A percentile compares a stretch with the other conserved stretches of the same genome.
phyloP scores from a whole-genome alignment of 2,888 invertebrate species.

The Troides oblongomaculatus region DNA sequence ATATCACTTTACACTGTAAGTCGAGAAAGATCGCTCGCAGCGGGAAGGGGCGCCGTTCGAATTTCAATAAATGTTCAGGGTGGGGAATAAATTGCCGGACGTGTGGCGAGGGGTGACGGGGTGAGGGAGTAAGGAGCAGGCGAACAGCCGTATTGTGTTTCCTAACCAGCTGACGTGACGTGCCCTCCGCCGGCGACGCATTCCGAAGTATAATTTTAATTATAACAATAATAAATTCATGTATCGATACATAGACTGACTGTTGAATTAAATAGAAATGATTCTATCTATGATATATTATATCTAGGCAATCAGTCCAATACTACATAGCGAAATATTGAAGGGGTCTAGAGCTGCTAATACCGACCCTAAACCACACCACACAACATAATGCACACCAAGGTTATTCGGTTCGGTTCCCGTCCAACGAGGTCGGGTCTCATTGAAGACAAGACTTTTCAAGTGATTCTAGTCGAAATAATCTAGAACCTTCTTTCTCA shows the following conservation, averaged over 20 bases:
- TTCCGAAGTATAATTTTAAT: slow-evolving; percentile 36
- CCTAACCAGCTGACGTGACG: slow-evolving; percentile 35
- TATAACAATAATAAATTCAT: slow-evolving; percentile 33
- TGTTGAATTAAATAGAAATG: too few relatives aligned
- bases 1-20: slow-evolving; percentile 33
- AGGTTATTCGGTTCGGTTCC: too few relatives aligned
- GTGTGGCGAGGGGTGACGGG: slow-evolving; percentile 39
- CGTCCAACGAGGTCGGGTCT: too few relatives aligned
- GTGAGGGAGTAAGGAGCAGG: slow-evolving; percentile 30
- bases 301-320: too few relatives aligned
- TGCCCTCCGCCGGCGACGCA: slow-evolving; percentile 22
- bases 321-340: too few relatives aligned
- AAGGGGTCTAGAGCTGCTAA: too few relatives aligned
- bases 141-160: slow-evolving; percentile 29
- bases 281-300: too few relatives aligned
- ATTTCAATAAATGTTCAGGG: slow-evolving; percentile 70
- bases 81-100: slow-evolving; percentile 57
- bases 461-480: too few relatives aligned
- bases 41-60: slow-evolving; percentile 48
- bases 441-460: too few relatives aligned
- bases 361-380: too few relatives aligned
- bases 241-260: background rate
- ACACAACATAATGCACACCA: too few relatives aligned
- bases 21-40: slow-evolving; percentile 19
- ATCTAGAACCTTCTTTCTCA: too few relatives aligned